Conservation (phyloP, 2,888 invertebrate genomes). For the Tinea trinotella region DNA sequence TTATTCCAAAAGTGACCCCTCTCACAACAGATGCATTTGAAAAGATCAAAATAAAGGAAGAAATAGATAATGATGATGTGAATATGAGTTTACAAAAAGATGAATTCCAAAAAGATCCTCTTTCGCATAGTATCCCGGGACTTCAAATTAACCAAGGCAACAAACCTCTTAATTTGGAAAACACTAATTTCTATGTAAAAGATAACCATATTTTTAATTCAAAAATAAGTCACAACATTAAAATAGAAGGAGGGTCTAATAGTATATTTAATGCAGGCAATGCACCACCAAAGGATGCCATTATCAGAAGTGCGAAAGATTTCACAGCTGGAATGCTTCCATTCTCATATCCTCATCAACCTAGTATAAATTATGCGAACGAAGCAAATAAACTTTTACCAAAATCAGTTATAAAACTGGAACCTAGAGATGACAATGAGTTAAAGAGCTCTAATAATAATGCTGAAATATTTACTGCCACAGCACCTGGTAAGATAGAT, state of each 20-base stretch:
- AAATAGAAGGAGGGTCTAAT: conserved; percentile 57
- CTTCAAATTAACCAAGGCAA: conserved; percentile 45
- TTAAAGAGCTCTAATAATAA: conserved; percentile 60
- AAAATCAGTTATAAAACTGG: conserved; percentile 65
- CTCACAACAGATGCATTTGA: conserved; percentile 65
- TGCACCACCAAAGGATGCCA: conserved; percentile 51
- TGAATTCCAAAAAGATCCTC: conserved; percentile 59
- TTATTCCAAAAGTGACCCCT: conserved; percentile 73
- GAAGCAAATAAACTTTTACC: conserved; percentile 59
- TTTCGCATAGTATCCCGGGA: conserved; percentile 55
- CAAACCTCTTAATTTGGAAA: conserved; percentile 60
- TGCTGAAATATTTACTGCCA: conserved; percentile 66
- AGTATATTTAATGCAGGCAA: conserved; percentile 60
- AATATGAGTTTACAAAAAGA: conserved; percentile 56
- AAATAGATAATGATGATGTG: conserved; percentile 61
- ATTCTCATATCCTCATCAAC: conserved; percentile 51
- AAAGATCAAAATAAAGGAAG: conserved; percentile 67
- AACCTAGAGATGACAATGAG: conserved; percentile 64
- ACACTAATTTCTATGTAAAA: conserved; percentile 62
- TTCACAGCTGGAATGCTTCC: conserved; percentile 51
- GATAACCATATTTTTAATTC: conserved; percentile 61
- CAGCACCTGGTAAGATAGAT: conserved; percentile 59
- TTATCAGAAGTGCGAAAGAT: conserved; percentile 60
- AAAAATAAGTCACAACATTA: conserved; percentile 54
- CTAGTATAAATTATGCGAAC: conserved; percentile 51